Evolutionary conservation across 1,140 invertebrate genomes (phyloP).

Genomic region (Choristoneura fumiferana): DNA sequence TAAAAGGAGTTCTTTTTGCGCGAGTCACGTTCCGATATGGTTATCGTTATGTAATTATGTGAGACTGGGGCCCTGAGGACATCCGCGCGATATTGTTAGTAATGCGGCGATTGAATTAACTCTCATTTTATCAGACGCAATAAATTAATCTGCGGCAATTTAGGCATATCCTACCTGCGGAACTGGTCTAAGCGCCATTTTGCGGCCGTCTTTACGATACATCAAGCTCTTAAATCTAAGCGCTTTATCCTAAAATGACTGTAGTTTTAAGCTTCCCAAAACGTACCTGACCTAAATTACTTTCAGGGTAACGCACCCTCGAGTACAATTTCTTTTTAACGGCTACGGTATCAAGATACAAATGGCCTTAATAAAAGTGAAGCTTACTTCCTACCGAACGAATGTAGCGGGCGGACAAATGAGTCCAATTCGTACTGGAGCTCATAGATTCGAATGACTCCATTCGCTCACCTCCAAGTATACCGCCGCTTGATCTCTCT

Average conservation of each 20-base stretch:
- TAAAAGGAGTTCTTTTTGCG: slow-evolving; percentile 16
- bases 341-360: slow-evolving; percentile 15
- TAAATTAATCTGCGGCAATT: neutral
- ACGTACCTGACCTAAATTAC: slow-evolving; percentile 1
- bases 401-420: slow-evolving; percentile 13
- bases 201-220: no score
- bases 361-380: slow-evolving; percentile 20
- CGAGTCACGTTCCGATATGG: slow-evolving; percentile 5
- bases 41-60: slow-evolving; percentile 19
- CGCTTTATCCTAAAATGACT: neutral
- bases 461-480: slow-evolving; percentile 8
- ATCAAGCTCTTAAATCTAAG: no score
- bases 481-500: no score
- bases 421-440: slow-evolving; percentile 7
- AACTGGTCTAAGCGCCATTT: no score
- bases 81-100: slow-evolving; percentile 1
- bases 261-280: neutral
- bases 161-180: no score
- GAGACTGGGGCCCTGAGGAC: slow-evolving; percentile 11
- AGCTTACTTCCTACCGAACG: slow-evolving; percentile 12
- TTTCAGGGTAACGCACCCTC: neutral
- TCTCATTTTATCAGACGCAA: slow-evolving; percentile 4
- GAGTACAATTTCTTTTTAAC: slow-evolving; percentile 17
- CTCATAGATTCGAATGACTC: slow-evolving; percentile 19
- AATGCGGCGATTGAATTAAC: slow-evolving; percentile 1